Evolutionary conservation across 2,888 invertebrate genomes (phyloP), one percentile per base, ranked within the genome.

Genomic region (Melanostoma scalare): DNA sequence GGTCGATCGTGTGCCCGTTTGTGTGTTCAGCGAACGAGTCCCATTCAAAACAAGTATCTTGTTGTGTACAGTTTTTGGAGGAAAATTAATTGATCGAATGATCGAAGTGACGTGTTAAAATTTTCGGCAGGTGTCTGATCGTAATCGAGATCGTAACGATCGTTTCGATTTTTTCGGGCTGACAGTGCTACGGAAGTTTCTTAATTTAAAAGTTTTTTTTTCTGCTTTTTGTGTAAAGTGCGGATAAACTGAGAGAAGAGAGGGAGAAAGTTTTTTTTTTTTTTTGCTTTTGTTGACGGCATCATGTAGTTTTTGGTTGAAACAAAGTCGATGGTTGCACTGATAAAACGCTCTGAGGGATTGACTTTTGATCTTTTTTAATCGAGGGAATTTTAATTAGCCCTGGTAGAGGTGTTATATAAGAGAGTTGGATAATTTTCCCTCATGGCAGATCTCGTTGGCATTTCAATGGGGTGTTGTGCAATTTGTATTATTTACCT

Each of bases 101-200:
- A 85, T 85, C 80, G 85, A 80, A 85, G 76, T 80, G 85, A 85
- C 79, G 85, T 85, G 85, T 80, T 80, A 79, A 85, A 79, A 80
- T 63, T 76, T 85, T 80, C 80, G 85, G 85, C 80, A 85, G 85
- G 80, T 85, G 79, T 80, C 85, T 48, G 82, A 82, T 77, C 38
- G 69, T 77, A 74, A 82, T 82, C 82, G 53, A 44, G 69, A 74
- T 82, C 61, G 61, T 72, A 67, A 55, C 52, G 69, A 77, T 69
- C 69, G 58, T 63, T 58, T 63, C 50, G 31, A 48, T 31, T 68
- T 65, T 73, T 82, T 69, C 46, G 53, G 60, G 73, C 61, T 73
- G 67, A 73, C 79, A 78, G 60, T 9, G 36, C 50, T 44, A 58
- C 42, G 5, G 65, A 36, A 56, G 46, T 52, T 56, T 60, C 36